phyloP scores from a whole-genome alignment of 2,797 vertebrate genomes.

The Tamandua tetradactyla region DNA sequence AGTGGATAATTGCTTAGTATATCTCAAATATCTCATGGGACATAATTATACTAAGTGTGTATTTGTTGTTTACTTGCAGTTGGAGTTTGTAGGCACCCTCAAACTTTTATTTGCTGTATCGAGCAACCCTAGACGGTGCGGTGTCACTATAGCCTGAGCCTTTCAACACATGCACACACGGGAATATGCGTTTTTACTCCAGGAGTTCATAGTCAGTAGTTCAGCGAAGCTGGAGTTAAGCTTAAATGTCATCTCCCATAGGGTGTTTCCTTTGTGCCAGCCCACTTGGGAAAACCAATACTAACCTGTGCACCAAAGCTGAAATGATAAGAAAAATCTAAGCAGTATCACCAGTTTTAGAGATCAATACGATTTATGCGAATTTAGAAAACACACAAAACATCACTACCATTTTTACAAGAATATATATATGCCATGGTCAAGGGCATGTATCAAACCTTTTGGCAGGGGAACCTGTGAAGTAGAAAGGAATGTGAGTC shows the following conservation, averaged over 20 bases:
- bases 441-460: no score
- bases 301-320: no score
- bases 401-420: background rate
- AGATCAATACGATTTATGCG: background rate
- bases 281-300: rapidly evolving
- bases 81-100: background rate
- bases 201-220: background rate
- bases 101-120: background rate
- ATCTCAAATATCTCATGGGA: background rate
- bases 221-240: background rate
- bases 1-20: background rate
- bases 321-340: background rate
- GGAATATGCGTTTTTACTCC: background rate
- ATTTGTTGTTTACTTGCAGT: background rate
- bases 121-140: rapidly evolving
- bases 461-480: no score
- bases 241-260: rapidly evolving
- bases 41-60: background rate
- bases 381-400: background rate
- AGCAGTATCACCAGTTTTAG: background rate
- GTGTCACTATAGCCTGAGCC: rapidly evolving
- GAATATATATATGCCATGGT: no score
- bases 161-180: rapidly evolving
- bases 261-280: rapidly evolving
- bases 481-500: background rate